A percentile compares a stretch with the other conserved stretches of the same genome.
Conservation (phyloP, 2,797 vertebrate species). For the Eulemur coronatus region DNA sequence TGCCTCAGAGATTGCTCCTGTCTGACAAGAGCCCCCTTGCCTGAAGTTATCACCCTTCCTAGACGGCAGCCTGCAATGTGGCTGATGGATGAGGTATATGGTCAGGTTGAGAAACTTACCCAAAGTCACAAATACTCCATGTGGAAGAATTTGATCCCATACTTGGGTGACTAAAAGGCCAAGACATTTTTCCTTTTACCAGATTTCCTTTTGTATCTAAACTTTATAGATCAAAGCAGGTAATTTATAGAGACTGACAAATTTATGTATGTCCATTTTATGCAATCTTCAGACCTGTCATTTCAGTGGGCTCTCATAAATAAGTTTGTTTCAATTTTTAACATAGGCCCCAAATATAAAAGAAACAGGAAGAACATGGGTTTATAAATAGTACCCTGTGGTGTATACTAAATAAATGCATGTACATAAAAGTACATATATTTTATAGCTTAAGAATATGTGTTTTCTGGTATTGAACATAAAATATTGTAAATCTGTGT, state of each 20-base stretch:
- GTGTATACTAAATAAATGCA: not conserved
- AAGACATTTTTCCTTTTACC: not conserved
- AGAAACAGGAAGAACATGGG: not conserved
- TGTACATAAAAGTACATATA: not conserved
- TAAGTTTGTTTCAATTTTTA: not conserved
- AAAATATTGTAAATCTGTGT: not conserved
- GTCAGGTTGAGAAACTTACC: not conserved
- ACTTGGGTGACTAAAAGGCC: not conserved
- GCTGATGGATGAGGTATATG: not conserved
- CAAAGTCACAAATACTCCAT: not conserved
- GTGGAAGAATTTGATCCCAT: not conserved
- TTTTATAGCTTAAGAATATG: not conserved
- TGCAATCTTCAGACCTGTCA: not conserved
- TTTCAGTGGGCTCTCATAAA: not conserved
- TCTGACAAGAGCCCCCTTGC: not conserved
- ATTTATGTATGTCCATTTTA: not conserved
- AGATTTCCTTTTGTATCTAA: not conserved
- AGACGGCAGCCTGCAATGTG: not conserved
- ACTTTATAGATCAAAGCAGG: not conserved
- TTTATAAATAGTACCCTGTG: not conserved
- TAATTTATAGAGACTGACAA: not conserved
- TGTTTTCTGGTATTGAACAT: not conserved
- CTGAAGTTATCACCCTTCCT: not conserved
- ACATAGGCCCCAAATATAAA: not conserved
- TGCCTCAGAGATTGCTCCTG: fast-evolving